Conservation (phyloP, 1,140 invertebrate species). For the Campodea augens region DNA sequence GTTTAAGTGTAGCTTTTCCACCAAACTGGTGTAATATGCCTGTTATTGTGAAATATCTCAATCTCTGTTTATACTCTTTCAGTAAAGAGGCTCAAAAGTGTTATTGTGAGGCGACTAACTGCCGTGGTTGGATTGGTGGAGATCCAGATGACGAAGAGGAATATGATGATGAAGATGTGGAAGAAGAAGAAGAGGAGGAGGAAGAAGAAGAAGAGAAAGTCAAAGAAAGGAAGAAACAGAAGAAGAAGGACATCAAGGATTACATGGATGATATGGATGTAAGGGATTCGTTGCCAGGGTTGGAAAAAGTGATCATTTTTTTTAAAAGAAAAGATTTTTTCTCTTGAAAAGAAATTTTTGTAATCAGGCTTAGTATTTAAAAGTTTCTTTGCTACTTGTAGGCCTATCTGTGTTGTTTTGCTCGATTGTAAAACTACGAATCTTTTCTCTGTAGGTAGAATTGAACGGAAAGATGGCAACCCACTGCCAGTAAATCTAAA, state of each 20-base stretch:
- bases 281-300: neutral
- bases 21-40: no score
- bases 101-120: constrained; percentile 68
- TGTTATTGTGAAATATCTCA: no score
- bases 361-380: no score
- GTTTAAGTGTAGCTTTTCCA: no score
- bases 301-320: constrained; percentile 9
- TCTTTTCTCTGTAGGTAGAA: no score
- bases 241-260: constrained; percentile 7
- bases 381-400: no score
- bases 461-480: no score
- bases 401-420: no score
- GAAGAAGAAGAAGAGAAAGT: constrained; percentile 23
- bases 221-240: constrained; percentile 14
- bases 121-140: constrained; percentile 84
- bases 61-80: no score
- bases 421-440: no score
- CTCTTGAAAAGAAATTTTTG: no score
- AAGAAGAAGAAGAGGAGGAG: constrained; percentile 17
- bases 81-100: constrained; percentile 87
- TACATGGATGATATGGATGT: constrained; percentile 11
- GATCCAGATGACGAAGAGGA: constrained; percentile 43
- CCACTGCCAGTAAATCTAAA: no score
- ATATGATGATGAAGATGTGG: constrained; percentile 20
- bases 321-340: neutral